Evolutionary conservation across 2,888 invertebrate species (phyloP).

Genomic region (Polymixis lichenea): DNA sequence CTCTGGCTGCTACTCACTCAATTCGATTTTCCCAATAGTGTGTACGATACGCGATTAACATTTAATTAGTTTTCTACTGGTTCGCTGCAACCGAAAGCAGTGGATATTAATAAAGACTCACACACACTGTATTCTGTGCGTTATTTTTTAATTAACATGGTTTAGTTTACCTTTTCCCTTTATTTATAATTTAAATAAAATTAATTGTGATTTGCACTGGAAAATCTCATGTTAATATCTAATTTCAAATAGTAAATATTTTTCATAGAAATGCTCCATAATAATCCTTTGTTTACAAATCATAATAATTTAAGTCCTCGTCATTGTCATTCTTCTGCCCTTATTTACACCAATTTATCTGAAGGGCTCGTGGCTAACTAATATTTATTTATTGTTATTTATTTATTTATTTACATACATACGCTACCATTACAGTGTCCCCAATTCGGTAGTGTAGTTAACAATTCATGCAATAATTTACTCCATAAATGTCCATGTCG

Average conservation of each 20-base stretch:
- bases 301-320: too few species aligned
- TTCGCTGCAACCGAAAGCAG: background rate
- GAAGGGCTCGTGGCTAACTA: too few species aligned
- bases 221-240: background rate
- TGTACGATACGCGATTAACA: conserved; percentile 21
- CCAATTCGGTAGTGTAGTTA: too few species aligned
- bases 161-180: background rate
- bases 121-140: background rate
- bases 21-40: conserved; percentile 25
- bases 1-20: background rate
- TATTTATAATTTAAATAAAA: background rate
- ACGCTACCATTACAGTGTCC: too few species aligned
- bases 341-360: too few species aligned
- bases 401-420: too few species aligned
- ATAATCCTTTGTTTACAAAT: too few species aligned
- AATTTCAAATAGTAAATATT: background rate
- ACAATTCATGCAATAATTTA: too few species aligned
- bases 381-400: too few species aligned
- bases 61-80: conserved; percentile 37
- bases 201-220: background rate
- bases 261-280: too few species aligned
- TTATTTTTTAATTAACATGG: background rate
- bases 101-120: conserved; percentile 13
- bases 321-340: too few species aligned
- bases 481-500: too few species aligned